phyloP scores from a whole-genome alignment of 2,888 invertebrate genomes.

The Tigriopus californicus region DNA sequence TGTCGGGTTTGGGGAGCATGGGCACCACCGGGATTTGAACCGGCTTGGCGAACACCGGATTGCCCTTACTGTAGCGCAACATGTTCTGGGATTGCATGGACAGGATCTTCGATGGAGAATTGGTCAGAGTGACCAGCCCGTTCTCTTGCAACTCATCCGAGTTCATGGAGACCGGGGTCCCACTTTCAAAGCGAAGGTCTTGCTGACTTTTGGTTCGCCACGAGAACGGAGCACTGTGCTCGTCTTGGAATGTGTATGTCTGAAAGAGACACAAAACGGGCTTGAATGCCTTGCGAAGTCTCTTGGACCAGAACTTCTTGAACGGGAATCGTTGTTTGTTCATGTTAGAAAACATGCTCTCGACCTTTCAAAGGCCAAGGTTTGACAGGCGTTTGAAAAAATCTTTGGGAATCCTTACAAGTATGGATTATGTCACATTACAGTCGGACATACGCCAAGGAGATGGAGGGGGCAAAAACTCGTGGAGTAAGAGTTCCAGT shows the following conservation, averaged over 20 bases:
- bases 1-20: background rate
- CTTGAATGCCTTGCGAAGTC: background rate
- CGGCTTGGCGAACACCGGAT: slow-evolving; percentile 10
- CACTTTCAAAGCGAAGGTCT: slow-evolving; percentile 33
- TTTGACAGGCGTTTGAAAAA: too few species aligned
- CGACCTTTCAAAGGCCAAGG: too few species aligned
- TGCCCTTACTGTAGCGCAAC: background rate
- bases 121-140: background rate
- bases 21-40: slow-evolving; percentile 12
- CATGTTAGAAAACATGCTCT: too few species aligned
- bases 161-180: background rate
- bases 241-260: slow-evolving; percentile 45
- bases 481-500: too few species aligned
- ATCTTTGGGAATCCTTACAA: too few species aligned
- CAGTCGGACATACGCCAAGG: too few species aligned
- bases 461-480: too few species aligned
- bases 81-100: background rate
- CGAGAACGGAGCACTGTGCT: slow-evolving; percentile 68
- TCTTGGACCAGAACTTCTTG: too few species aligned
- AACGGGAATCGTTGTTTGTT: too few species aligned
- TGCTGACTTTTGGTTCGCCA: slow-evolving; percentile 65
- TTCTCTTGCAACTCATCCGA: background rate
- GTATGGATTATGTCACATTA: too few species aligned
- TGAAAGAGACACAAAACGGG: slow-evolving; percentile 23
- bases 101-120: slow-evolving; percentile 7